These are phyloP conservation scores for Aurelia sp. DNA, from an alignment of 30 jellyfish, hydroid and myxozoan genomes.

Conservation along the genomic window DNA sequence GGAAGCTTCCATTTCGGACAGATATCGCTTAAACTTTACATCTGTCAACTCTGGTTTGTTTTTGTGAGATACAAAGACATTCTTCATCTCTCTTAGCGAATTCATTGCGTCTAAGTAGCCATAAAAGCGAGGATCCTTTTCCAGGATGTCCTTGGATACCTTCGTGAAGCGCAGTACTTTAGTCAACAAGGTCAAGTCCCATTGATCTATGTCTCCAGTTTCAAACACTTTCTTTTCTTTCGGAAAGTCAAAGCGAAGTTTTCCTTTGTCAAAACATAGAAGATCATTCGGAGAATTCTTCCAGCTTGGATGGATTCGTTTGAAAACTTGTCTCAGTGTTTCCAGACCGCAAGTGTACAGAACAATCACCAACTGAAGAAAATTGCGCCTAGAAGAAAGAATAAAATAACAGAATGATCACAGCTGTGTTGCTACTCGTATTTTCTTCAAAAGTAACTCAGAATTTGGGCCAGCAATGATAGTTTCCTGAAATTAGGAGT, in stretches of 20 bases:
- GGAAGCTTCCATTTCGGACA: background rate
- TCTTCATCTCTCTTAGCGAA: slow-evolving; percentile 1
- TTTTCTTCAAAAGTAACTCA: too few species aligned
- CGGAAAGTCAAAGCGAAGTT: background rate
- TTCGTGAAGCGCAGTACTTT: slow-evolving; percentile 25
- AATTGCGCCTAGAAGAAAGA: slow-evolving; percentile 8
- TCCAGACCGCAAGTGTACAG: slow-evolving; percentile 43
- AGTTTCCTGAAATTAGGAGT: too few species aligned
- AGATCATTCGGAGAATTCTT: background rate
- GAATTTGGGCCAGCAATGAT: too few species aligned
- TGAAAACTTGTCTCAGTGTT: slow-evolving; percentile 25
- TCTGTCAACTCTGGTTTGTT: background rate
- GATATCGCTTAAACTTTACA: background rate
- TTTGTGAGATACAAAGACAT: slow-evolving; percentile 3
- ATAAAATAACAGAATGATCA: background rate
- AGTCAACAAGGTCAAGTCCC: slow-evolving; percentile 50
- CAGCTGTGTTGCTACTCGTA: too few species aligned
- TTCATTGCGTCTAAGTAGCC: slow-evolving; percentile 15
- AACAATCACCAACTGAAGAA: slow-evolving; percentile 6
- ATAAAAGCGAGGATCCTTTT: background rate
- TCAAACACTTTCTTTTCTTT: slow-evolving; percentile 5
- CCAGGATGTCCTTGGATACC: background rate
- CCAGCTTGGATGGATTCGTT: slow-evolving; percentile 38
- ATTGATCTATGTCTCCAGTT: slow-evolving; percentile 30
- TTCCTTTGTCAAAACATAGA: slow-evolving; percentile 2